phyloP scores from a whole-genome alignment of 2,888 invertebrate species.

The Siphlonurus alternatus region DNA sequence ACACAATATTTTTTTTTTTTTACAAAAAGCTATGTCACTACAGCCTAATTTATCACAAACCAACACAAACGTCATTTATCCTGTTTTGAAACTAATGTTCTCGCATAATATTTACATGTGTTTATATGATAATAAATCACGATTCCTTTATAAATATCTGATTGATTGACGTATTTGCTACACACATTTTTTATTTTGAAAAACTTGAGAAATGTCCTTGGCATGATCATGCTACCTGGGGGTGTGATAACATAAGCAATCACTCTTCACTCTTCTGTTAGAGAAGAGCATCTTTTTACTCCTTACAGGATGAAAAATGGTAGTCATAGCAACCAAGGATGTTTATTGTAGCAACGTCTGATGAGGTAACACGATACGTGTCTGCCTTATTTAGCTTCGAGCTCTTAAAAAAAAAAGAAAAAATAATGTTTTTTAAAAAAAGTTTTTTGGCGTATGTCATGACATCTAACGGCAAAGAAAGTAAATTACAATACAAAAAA shows the following conservation, averaged over 20 bases:
- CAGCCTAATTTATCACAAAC: no score
- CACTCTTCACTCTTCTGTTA: no score
- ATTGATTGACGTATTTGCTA: not conserved
- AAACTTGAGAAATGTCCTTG: no score
- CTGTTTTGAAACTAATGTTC: no score
- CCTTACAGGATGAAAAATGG: conserved; percentile 7
- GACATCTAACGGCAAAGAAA: not conserved
- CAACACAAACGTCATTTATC: no score
- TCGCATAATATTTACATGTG: no score
- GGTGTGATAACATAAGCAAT: no score
- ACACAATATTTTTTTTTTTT: no score
- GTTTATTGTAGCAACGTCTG: conserved; percentile 9
- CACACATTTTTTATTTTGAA: no score
- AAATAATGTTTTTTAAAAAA: not conserved
- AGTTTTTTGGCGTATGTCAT: not conserved
- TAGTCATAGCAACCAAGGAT: conserved; percentile 5
- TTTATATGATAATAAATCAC: no score
- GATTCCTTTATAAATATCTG: not conserved
- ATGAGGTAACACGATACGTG: conserved; percentile 9
- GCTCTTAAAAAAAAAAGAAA: not conserved
- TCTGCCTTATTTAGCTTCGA: conserved; percentile 9
- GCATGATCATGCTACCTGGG: no score
- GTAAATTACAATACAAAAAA: not conserved
- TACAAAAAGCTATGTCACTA: no score
- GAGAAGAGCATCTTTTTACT: not conserved